Evolutionary conservation across 2,113 vertebrate species (phyloP).

Genomic region (Centropus unirufus): DNA sequence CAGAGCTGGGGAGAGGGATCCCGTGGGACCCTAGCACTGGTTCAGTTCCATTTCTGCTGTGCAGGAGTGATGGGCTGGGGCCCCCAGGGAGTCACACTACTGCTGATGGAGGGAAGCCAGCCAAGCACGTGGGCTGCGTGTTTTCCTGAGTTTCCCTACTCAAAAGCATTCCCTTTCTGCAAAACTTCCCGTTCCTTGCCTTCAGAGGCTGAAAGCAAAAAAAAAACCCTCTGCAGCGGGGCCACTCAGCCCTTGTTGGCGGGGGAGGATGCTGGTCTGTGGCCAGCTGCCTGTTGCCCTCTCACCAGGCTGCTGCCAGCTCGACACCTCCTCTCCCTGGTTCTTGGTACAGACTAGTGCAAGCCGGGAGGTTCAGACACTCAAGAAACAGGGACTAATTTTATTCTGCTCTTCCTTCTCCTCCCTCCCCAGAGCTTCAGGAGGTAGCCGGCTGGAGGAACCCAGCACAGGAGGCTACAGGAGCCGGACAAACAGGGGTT

Average conservation of each 20-base stretch:
- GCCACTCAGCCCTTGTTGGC: accelerated
- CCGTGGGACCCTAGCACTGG: accelerated
- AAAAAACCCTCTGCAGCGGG: not conserved
- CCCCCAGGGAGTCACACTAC: not conserved
- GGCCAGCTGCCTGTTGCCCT: not conserved
- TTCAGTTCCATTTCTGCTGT: accelerated
- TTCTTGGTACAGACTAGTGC: not conserved
- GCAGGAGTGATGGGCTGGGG: not conserved
- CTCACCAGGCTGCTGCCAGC: not conserved
- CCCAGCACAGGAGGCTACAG: not conserved
- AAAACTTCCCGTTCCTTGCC: not conserved
- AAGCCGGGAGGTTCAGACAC: too few relatives aligned
- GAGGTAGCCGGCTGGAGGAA: too few relatives aligned
- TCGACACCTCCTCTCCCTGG: accelerated
- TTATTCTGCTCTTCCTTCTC: not conserved
- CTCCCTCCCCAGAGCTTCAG: not conserved
- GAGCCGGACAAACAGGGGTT: too few relatives aligned
- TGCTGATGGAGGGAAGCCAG: accelerated
- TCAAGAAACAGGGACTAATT: too few relatives aligned
- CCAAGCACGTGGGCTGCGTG: accelerated
- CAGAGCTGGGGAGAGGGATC: not conserved
- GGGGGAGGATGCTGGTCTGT: not conserved
- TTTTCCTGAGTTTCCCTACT: not conserved
- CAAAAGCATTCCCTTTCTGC: not conserved
- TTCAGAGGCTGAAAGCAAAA: not conserved